These are phyloP conservation scores for Genyomyrus donnyi DNA, from an alignment of 2,113 vertebrate species.

Conservation along the genomic window DNA sequence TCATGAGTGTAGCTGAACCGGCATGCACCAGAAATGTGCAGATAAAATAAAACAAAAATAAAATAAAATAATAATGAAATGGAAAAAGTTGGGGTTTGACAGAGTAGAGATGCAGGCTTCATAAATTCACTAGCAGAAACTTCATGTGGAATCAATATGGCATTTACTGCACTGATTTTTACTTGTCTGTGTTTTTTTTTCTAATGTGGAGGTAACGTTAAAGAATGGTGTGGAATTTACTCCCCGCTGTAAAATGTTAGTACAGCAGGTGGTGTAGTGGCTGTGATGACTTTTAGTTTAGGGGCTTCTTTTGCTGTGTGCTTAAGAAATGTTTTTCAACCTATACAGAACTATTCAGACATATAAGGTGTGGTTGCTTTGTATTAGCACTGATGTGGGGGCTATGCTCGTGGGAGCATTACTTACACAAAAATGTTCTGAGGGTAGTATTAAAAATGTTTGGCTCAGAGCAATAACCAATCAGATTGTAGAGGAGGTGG, in stretches of 20 bases:
- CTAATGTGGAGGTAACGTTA: neutral
- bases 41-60: neutral
- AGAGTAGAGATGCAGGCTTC: neutral
- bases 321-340: neutral
- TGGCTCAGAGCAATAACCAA: neutral
- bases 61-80: neutral
- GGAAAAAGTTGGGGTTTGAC: neutral
- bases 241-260: neutral
- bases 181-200: neutral
- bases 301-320: neutral
- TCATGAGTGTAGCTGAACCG: neutral
- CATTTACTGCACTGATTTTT: neutral
- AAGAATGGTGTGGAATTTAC: neutral
- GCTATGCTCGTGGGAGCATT: neutral
- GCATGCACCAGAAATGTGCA: neutral
- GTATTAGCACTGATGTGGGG: neutral
- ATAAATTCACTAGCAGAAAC: neutral
- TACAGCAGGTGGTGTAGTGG: neutral
- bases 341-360: neutral
- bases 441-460: neutral
- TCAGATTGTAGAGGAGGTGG: neutral
- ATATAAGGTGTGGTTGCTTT: neutral
- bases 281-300: neutral
- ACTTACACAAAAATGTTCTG: neutral
- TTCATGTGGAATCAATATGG: neutral